phyloP scores from a whole-genome alignment of 1,140 invertebrate species.

The Lasioglossum baleicum region DNA sequence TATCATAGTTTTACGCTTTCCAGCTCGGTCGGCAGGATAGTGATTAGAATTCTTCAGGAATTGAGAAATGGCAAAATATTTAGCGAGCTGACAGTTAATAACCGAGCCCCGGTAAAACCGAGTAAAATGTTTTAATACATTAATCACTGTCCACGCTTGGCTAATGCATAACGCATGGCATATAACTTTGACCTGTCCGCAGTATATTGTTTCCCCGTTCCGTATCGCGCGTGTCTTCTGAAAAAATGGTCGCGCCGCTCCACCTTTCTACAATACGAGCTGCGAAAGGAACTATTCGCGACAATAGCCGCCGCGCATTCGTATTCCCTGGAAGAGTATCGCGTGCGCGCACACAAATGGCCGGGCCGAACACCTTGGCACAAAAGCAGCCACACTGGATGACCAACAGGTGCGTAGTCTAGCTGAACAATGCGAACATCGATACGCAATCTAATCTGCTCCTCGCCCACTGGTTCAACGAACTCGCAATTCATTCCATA shows the following conservation, averaged over 20 bases:
- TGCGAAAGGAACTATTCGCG: slow-evolving; percentile 9
- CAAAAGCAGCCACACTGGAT: slow-evolving; percentile 24
- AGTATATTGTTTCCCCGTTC: slow-evolving; percentile 1
- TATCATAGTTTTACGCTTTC: no score
- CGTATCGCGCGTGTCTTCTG: neutral
- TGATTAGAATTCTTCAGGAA: neutral
- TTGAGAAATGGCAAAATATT: neutral
- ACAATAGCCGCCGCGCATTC: slow-evolving; percentile 20
- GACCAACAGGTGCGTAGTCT: slow-evolving; percentile 19
- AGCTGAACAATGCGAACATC: neutral
- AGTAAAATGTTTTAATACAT: neutral
- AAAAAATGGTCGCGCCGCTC: slow-evolving; percentile 21
- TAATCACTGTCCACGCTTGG: neutral
- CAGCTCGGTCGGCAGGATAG: no score
- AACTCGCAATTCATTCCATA: no score
- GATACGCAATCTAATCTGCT: no score
- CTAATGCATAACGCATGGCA: slow-evolving; percentile 21
- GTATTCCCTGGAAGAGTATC: slow-evolving; percentile 29
- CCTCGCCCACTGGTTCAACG: no score
- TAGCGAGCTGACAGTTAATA: neutral
- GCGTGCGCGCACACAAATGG: slow-evolving; percentile 1
- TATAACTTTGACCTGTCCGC: slow-evolving; percentile 17
- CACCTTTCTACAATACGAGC: neutral
- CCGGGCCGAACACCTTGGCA: slow-evolving; percentile 14
- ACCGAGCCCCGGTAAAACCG: neutral